Conservation (phyloP, 2,797 vertebrate genomes). For the Halcyon leucocephala region DNA sequence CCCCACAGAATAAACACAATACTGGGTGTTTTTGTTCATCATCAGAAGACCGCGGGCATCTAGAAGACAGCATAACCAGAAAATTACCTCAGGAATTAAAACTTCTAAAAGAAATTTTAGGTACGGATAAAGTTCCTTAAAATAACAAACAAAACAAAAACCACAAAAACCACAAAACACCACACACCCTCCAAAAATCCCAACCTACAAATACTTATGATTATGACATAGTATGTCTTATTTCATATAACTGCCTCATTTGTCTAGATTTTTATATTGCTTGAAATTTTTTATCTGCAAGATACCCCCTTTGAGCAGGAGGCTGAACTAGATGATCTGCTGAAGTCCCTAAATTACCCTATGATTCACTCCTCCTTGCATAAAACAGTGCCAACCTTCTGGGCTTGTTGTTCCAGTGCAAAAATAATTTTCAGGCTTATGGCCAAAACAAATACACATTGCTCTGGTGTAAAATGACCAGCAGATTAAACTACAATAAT, state of each 20-base stretch:
- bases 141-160: not conserved
- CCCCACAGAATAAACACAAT: constrained; percentile 94
- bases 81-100: not conserved
- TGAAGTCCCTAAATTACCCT: not conserved
- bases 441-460: not conserved
- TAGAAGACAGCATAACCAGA: constrained; percentile 55
- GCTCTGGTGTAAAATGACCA: not conserved
- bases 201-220: not conserved
- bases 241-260: not conserved
- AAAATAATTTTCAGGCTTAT: not conserved
- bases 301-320: not conserved
- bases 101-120: not conserved
- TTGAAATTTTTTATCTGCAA: not conserved
- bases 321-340: not conserved
- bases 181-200: not conserved
- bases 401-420: not conserved
- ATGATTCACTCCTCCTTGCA: constrained; percentile 19
- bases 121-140: not conserved
- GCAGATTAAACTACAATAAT: not conserved
- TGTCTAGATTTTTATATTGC: not conserved
- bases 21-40: constrained; percentile 94
- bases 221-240: not conserved
- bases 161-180: not conserved
- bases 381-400: not conserved
- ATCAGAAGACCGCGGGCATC: constrained; percentile 92